phyloP scores from a whole-genome alignment of 2,888 invertebrate species.

The Lycia hirtaria region DNA sequence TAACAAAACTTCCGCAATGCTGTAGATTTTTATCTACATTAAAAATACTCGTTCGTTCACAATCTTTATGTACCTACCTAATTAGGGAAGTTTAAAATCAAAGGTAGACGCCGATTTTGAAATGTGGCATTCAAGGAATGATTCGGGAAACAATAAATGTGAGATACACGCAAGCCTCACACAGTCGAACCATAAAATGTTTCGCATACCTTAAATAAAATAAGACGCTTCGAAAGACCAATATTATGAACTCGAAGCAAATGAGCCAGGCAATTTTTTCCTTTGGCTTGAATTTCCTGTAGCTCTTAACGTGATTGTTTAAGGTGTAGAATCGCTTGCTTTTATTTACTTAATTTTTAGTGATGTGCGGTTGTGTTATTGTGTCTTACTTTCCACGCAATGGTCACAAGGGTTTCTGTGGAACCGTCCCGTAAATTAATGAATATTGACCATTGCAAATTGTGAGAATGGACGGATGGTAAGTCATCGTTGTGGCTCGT shows the following conservation, averaged over 20 bases:
- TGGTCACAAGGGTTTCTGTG: conserved; percentile 64
- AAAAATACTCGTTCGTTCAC: conserved; percentile 34
- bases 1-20: conserved; percentile 28
- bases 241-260: conserved; percentile 60
- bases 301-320: conserved; percentile 37
- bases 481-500: conserved; percentile 56
- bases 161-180: conserved; percentile 60
- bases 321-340: conserved; percentile 42
- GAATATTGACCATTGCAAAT: conserved; percentile 61
- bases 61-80: conserved; percentile 51
- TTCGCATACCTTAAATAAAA: conserved; percentile 66
- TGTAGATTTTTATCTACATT: conserved; percentile 24
- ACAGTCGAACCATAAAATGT: conserved; percentile 67
- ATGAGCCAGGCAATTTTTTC: conserved; percentile 57
- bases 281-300: conserved; percentile 38
- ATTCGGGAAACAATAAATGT: conserved; percentile 52
- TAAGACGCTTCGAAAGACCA: conserved; percentile 58
- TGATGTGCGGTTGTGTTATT: conserved; percentile 47
- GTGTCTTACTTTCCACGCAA: conserved; percentile 54
- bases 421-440: conserved; percentile 76
- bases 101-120: conserved; percentile 51
- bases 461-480: conserved; percentile 55
- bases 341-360: conserved; percentile 39
- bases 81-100: conserved; percentile 53
- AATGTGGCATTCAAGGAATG: conserved; percentile 55